Evolutionary conservation across 2,797 vertebrate genomes (phyloP), one percentile per base, ranked within the genome.

Genomic region (Poecilia velifera): DNA sequence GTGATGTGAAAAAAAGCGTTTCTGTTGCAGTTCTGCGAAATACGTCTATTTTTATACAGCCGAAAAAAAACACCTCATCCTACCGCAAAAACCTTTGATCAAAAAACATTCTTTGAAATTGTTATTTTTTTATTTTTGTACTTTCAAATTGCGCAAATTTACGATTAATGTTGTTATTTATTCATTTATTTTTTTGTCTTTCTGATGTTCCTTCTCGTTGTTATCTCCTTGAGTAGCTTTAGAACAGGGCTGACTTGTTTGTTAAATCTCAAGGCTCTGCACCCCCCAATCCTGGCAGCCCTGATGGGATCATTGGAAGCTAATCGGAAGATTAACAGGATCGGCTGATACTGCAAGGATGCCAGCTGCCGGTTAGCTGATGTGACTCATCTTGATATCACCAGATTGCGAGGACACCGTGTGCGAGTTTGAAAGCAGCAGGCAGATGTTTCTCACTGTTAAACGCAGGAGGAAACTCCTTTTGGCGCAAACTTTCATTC

Each of bases 271-370:
- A 81, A 79, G 91, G 90, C 90, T 94, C 91, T 90, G 90, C 89
- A 89, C 88, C 91, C 87, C 87, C 87, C 93, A 90, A 94, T 94
- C 92, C 90, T 92, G 93, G 92, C 92, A 94, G 93, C 88, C 92
- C 94, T 94, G 94, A 95, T 94, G 92, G 92, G 94, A 95, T 95
- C 91, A 94, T 87, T 88, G 90, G 89, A 84, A 90, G 89, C 92
- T 95, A 94, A 95, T 95, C 84, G 82, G 89, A 86, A 92, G 93
- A 93, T 95, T 94, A 95, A 91, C 87, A 73, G 88, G 89, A 94
- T 91, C 88, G 93, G 90, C 93, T 93, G 90, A 94, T 94, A 91
- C 84, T 92, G 92, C 88, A 89, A 90, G 89, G 89, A 88, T 87
- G 81, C 93, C 90, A 93, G 94, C 92, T 93, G 94, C 90, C 90